Base-by-base conservation (phyloP, 1,140 invertebrate species). In the Cotesia glomerata region DNA sequence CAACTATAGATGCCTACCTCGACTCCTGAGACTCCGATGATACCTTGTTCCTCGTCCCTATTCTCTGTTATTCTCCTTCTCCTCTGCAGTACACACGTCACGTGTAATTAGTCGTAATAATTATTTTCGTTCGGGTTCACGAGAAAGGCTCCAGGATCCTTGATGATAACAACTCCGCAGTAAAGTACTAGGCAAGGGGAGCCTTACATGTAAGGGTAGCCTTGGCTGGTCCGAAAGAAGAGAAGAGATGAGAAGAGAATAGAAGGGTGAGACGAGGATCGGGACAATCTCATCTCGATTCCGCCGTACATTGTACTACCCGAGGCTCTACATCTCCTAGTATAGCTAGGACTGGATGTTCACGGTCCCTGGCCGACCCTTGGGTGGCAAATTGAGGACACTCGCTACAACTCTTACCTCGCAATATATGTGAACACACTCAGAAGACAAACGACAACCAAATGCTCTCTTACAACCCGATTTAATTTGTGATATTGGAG, bases 261-360 rank as follows among this genome's bases (percentile, higher is more conserved):
- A 36, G 45, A 51, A 72, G 71, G 66, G 74, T 75, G 75, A 71
- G 70, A 62, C 78, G 77, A 80, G 74, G 73, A 75, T 77, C 79
- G 81, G 84, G 83, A 86, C 84, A 86, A 86, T 87, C 84, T 86
- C 86, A 86, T 87, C 84, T 85, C 84, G 81, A 85, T 86, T 82
- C 85, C 84, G 78, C 85, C 84, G 84, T 86, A 87, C 80, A 86
- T 86, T 84, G 82, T 84, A 81, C 78, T 76, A 85, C 79, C 83
- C 79, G 80, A 83, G 84, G 82, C 82, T 80, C 79, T 86, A 86
- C 82, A 86, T 86, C 85, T 85, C 79, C 71, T 51, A 39, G n/a
- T n/a, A n/a, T n/a, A n/a, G 52, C 68, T 26, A 51, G 49, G 61
- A 69, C 62, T 1, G 18, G 9, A 64, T 58, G 14, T 39, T 54